Evolutionary conservation across 2,797 vertebrate species (phyloP), one percentile per base, ranked within the genome.

Genomic region (Apogon hyalosoma): DNA sequence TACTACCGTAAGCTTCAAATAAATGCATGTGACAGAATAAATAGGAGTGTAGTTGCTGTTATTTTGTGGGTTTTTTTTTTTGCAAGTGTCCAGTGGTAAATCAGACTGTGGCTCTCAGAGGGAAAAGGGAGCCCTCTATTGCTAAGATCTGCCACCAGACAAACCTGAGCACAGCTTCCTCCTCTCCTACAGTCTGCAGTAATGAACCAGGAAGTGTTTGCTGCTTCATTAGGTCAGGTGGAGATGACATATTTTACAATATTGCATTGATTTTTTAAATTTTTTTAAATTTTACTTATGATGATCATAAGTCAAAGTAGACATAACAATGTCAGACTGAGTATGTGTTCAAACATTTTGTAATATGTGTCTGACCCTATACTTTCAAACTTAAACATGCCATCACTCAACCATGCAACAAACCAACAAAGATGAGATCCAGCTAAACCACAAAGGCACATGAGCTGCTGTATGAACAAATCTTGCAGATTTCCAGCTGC

Each of bases 81-180:
- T 79, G 58, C 48, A 60, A 48, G n/a, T 56, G 45, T 75, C 48
- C 43, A 50, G 12, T 76, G 69, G 49, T 18, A 66, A 68, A 48
- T 80, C 51, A 24, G 11, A 21, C 5, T 31, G 5, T 36, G 28
- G 45, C 19, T 19, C 21, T 60, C 28, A 38, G 38, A 51, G 60
- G 84, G 73, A 78, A 79, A 87, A 82, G 82, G 63, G 88, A 84
- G 82, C 92, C 79, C 82, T 86, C 84, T 88, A 56, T 82, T 87
- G 88, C 83, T 72, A 64, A 69, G 56, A 57, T 1, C 45, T 41
- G 50, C 57, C 42, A 42, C 42, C 36, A 52, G 19, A 39, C 48
- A 60, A 14, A 15, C 66, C 16, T 42, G 11, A 71, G 47, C 50
- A 68, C 43, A 13, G 28, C 40, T 19, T 6, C 54, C 11, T 1